Evolutionary conservation across 2,797 vertebrate genomes (phyloP).

Genomic region (Capromys pilorides): DNA sequence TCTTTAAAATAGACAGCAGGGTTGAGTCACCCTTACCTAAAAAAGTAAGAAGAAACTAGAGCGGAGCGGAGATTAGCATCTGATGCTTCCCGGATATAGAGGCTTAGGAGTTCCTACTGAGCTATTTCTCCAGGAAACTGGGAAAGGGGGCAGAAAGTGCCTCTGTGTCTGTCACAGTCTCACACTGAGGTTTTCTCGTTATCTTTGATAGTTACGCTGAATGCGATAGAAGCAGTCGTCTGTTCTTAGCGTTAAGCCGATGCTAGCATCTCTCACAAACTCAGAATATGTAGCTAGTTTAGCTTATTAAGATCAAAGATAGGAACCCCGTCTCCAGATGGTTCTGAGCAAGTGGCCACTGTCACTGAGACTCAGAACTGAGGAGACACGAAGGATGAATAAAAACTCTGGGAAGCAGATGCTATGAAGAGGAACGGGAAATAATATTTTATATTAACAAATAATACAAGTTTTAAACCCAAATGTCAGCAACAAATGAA

Average conservation of each 20-base stretch:
- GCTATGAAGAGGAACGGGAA: constrained; percentile 65
- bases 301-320: constrained; percentile 62
- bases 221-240: not conserved
- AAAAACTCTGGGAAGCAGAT: constrained; percentile 35
- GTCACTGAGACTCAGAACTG: not conserved
- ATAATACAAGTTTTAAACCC: constrained; percentile 43
- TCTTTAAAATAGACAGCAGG: not conserved
- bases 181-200: not conserved
- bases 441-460: constrained; percentile 36
- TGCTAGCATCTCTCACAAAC: not conserved
- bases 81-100: not conserved
- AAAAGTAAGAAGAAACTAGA: not conserved
- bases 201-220: constrained; percentile 42
- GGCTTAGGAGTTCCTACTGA: not conserved
- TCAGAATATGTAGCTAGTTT: constrained; percentile 44
- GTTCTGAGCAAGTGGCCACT: constrained; percentile 37
- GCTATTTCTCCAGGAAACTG: not conserved
- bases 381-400: not conserved
- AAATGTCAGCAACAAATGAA: not conserved
- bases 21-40: not conserved
- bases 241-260: constrained; percentile 21
- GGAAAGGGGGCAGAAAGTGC: not conserved
- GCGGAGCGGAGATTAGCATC: not conserved
- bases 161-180: not conserved
- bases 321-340: constrained; percentile 48